A percentile compares a stretch with the other conserved stretches of the same genome.
These are phyloP conservation scores for Batillaria attramentaria DNA, from an alignment of 1,140 invertebrate genomes.

Conservation along the genomic window DNA sequence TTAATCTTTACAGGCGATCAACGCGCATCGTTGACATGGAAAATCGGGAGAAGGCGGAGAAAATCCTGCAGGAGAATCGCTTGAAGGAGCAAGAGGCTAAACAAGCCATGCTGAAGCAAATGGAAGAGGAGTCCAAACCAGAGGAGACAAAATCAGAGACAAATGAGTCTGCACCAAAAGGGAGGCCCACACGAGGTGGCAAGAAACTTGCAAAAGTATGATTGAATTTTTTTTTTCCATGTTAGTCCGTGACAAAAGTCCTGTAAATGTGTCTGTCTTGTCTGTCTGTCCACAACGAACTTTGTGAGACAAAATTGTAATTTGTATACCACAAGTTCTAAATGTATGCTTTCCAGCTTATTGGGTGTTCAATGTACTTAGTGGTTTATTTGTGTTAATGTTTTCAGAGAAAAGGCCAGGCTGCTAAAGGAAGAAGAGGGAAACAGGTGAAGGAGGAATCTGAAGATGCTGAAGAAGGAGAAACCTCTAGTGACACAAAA, in stretches of 20 bases:
- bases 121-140: slow-evolving; percentile 16
- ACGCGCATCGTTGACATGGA: slow-evolving; percentile 56
- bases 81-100: slow-evolving; percentile 51
- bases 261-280: too few relatives aligned
- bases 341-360: too few relatives aligned
- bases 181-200: background rate
- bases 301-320: too few relatives aligned
- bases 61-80: slow-evolving; percentile 63
- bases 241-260: too few relatives aligned
- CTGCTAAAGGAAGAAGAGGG: slow-evolving; percentile 29
- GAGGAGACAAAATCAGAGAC: slow-evolving; percentile 20
- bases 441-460: slow-evolving; percentile 50
- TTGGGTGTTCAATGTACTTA: too few relatives aligned
- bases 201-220: slow-evolving; percentile 19
- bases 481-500: background rate
- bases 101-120: slow-evolving; percentile 31
- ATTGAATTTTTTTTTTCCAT: too few relatives aligned
- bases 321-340: too few relatives aligned
- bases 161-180: background rate
- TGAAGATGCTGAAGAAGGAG: slow-evolving; percentile 21
- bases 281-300: too few relatives aligned
- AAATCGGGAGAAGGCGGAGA: slow-evolving; percentile 57
- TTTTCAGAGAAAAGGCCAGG: background rate
- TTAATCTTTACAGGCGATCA: slow-evolving; percentile 54
- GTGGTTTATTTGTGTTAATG: too few relatives aligned